Conservation (phyloP, 2,888 invertebrate species). For the Lepidocyrtoides sp. region DNA sequence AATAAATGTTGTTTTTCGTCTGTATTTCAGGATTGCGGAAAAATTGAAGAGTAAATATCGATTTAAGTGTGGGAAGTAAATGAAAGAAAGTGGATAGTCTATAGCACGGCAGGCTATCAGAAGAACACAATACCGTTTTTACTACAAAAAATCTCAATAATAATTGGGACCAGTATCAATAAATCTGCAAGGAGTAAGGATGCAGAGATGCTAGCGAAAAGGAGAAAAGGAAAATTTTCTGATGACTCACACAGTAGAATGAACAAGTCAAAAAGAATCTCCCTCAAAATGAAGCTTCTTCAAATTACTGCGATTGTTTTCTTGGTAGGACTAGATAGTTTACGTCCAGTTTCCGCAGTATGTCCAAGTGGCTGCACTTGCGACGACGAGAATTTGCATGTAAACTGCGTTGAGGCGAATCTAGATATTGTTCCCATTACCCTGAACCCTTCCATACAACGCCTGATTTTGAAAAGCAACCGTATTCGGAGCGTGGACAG, state of each 20-base stretch:
- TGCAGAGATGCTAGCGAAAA: constrained; percentile 26
- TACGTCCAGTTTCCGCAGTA: constrained; percentile 89
- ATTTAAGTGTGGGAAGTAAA: too few relatives aligned
- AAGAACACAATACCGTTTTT: not conserved
- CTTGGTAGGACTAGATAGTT: not conserved
- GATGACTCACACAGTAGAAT: not conserved
- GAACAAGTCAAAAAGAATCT: constrained; percentile 2
- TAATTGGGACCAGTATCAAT: constrained; percentile 10
- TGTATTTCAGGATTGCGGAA: not conserved
- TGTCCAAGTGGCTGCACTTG: constrained; percentile 96
- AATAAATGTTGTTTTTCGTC: not conserved
- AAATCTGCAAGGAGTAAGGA: constrained; percentile 1
- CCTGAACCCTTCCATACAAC: constrained; percentile 95
- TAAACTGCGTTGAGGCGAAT: constrained; percentile 94
- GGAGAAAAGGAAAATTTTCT: constrained; percentile 8
- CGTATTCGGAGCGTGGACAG: constrained; percentile 94
- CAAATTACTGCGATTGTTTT: constrained; percentile 56
- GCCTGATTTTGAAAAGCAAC: constrained; percentile 93
- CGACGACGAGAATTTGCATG: constrained; percentile 95
- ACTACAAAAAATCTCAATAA: not conserved
- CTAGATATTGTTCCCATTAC: constrained; percentile 96
- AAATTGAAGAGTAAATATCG: too few relatives aligned
- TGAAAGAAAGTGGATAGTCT: not conserved
- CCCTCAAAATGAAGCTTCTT: constrained; percentile 78
- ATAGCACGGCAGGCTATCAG: not conserved